These are phyloP conservation scores for Tragopan temminckii DNA, from an alignment of 2,797 vertebrate genomes.

Conservation along the genomic window DNA sequence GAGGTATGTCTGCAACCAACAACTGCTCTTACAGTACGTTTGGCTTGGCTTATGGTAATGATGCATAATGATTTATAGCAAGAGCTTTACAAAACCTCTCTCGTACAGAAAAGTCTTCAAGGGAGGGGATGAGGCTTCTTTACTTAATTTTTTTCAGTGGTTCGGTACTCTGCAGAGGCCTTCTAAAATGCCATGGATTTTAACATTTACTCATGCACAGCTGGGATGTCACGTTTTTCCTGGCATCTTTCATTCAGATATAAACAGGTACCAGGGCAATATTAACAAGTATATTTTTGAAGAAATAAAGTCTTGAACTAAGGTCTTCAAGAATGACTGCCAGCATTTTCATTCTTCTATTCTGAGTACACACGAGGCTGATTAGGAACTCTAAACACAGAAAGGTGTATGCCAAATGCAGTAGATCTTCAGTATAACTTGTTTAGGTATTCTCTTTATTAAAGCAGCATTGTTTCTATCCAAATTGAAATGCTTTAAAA, in stretches of 20 bases:
- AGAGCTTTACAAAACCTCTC: not conserved
- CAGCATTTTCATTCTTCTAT: not conserved
- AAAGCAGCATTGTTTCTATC: not conserved
- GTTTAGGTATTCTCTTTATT: not conserved
- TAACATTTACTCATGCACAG: not conserved
- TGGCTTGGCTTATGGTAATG: not conserved
- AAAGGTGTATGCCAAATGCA: not conserved
- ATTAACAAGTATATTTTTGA: not conserved
- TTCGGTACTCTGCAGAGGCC: not conserved
- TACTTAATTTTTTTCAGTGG: not conserved
- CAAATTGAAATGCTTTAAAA: not conserved
- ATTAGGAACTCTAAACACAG: not conserved
- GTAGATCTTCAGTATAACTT: not conserved
- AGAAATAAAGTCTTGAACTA: not conserved
- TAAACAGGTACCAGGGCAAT: not conserved
- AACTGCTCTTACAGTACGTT: not conserved
- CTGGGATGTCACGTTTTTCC: not conserved
- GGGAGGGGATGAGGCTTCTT: not conserved
- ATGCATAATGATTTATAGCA: not conserved
- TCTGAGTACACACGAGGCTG: not conserved
- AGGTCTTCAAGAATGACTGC: not conserved
- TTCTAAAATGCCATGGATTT: slow-evolving; percentile 1
- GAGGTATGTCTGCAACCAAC: not conserved
- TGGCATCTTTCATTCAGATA: slow-evolving; percentile 8
- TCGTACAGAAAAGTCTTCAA: not conserved